Evolutionary conservation across 2,888 invertebrate species (phyloP).

Genomic region (Stictocephala bisonia): DNA sequence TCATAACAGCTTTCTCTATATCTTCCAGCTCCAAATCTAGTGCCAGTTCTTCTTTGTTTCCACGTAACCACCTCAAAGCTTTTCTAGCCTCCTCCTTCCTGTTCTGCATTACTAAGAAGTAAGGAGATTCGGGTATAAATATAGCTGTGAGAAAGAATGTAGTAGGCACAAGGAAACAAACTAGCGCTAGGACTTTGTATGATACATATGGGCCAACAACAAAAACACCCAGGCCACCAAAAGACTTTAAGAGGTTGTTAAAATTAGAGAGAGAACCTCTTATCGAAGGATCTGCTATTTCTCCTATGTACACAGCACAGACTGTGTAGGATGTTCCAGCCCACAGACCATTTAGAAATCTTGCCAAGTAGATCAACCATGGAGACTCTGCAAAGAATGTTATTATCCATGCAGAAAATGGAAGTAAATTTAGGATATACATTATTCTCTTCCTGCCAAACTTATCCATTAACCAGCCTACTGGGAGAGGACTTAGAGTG

Average conservation of each 20-base stretch:
- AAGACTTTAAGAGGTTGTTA: constrained; percentile 56
- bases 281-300: constrained; percentile 57
- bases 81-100: constrained; percentile 66
- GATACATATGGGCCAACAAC: constrained; percentile 58
- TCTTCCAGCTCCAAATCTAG: constrained; percentile 58
- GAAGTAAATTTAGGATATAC: constrained; percentile 51
- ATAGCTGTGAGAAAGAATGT: constrained; percentile 66
- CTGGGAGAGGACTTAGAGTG: constrained; percentile 55
- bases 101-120: constrained; percentile 69
- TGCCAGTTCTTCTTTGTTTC: constrained; percentile 35
- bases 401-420: constrained; percentile 54
- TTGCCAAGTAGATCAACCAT: constrained; percentile 54
- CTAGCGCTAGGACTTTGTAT: constrained; percentile 64
- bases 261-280: constrained; percentile 58
- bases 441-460: constrained; percentile 55
- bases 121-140: constrained; percentile 74
- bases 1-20: constrained; percentile 60
- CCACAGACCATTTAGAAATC: constrained; percentile 56
- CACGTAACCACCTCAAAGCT: constrained; percentile 52
- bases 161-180: constrained; percentile 67
- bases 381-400: constrained; percentile 50
- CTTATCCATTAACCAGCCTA: constrained; percentile 55
- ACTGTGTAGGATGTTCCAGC: constrained; percentile 57
- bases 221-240: constrained; percentile 56
- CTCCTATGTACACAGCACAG: constrained; percentile 58